Evolutionary conservation across 2,888 invertebrate genomes (phyloP).

Genomic region (Papilio protenor): DNA sequence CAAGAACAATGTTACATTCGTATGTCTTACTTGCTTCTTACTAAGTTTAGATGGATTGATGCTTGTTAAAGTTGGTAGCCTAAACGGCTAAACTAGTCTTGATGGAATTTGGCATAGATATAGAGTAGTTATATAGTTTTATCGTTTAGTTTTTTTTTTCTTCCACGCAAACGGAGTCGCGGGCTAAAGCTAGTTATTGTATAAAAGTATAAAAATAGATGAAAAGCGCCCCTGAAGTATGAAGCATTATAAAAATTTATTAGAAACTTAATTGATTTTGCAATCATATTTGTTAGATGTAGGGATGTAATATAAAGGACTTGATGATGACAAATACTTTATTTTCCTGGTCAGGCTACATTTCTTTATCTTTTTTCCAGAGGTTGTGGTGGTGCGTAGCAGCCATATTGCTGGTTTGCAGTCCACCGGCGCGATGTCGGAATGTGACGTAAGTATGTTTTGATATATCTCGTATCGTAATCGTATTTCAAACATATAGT

Average conservation of each 20-base stretch:
- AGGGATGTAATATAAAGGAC: too few relatives aligned
- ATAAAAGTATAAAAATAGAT: too few relatives aligned
- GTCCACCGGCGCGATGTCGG: slow-evolving; percentile 64
- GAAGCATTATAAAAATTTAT: background rate
- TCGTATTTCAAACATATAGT: background rate
- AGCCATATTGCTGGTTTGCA: slow-evolving; percentile 59
- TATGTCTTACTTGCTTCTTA: background rate
- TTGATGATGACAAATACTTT: background rate
- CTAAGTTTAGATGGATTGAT: too few relatives aligned
- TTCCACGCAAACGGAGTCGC: too few relatives aligned
- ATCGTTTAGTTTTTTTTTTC: too few relatives aligned
- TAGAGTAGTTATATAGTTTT: too few relatives aligned
- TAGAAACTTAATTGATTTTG: too few relatives aligned
- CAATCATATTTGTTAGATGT: too few relatives aligned
- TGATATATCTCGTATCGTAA: background rate
- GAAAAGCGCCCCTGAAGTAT: background rate
- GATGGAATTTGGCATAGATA: too few relatives aligned
- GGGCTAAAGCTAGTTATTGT: too few relatives aligned
- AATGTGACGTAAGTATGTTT: slow-evolving; percentile 75
- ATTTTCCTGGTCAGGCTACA: background rate
- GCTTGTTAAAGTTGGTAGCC: too few relatives aligned
- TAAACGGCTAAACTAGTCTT: too few relatives aligned
- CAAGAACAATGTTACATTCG: slow-evolving; percentile 6
- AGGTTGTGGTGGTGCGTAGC: slow-evolving; percentile 70
- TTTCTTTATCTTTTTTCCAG: slow-evolving; percentile 57